Evolutionary conservation across 2,797 vertebrate species (phyloP).

Genomic region (Eremophila alpestris): DNA sequence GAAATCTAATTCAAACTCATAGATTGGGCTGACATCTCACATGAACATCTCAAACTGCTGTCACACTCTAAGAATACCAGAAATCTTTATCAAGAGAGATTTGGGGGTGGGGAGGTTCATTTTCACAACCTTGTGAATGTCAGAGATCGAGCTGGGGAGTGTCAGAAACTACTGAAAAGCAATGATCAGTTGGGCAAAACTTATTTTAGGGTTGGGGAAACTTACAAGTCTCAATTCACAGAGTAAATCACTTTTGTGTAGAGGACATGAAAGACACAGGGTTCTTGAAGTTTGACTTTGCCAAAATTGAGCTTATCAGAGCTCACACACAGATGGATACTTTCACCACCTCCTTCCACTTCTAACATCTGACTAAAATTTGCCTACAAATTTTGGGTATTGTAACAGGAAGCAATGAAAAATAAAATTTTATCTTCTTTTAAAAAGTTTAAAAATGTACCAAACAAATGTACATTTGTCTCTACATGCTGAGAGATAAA

Average conservation of each 20-base stretch:
- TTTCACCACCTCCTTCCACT: not conserved
- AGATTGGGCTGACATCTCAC: rapidly evolving
- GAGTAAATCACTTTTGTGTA: not conserved
- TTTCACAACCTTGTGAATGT: not conserved
- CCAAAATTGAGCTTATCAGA: not conserved
- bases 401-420: not conserved
- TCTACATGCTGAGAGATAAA: not conserved
- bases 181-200: not conserved
- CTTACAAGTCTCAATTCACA: not conserved
- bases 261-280: not conserved
- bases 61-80: not conserved
- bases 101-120: not conserved
- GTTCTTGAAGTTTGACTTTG: not conserved
- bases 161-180: not conserved
- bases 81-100: not conserved
- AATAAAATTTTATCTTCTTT: not conserved
- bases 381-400: not conserved
- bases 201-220: not conserved
- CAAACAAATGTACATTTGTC: not conserved
- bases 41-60: not conserved
- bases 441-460: not conserved
- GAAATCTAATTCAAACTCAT: not conserved
- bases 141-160: rapidly evolving
- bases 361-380: not conserved
- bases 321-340: not conserved